phyloP scores from a whole-genome alignment of 2,113 vertebrate species.

The Rutilus rutilus region DNA sequence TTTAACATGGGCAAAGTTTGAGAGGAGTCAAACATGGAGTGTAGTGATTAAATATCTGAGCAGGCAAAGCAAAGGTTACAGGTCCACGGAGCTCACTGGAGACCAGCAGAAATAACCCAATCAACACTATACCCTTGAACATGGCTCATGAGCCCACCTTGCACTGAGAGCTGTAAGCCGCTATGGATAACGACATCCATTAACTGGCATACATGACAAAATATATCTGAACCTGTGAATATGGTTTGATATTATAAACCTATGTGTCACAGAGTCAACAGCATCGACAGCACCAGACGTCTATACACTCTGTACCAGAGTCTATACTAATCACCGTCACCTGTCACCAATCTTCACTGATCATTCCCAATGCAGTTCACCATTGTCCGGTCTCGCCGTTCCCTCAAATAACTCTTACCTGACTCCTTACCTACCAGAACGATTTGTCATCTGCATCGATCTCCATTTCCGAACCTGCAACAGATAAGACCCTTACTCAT shows the following conservation, averaged over 20 bases:
- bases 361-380: too few relatives aligned
- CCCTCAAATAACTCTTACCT: too few relatives aligned
- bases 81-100: neutral
- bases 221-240: neutral
- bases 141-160: neutral
- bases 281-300: too few relatives aligned
- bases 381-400: too few relatives aligned
- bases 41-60: slow-evolving; percentile 2
- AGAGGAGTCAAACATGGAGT: neutral
- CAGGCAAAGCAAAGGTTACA: neutral
- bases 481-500: too few relatives aligned
- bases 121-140: neutral
- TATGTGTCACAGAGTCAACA: neutral
- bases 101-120: neutral
- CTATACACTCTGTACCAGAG: too few relatives aligned
- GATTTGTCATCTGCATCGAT: too few relatives aligned
- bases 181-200: neutral
- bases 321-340: too few relatives aligned
- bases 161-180: neutral
- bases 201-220: neutral
- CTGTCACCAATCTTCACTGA: too few relatives aligned
- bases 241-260: neutral
- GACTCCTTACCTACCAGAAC: too few relatives aligned
- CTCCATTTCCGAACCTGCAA: too few relatives aligned
- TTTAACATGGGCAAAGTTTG: neutral